Evolutionary conservation across 2,113 vertebrate species (phyloP), one percentile per base, ranked within the genome.

Genomic region (Alectura lathami): DNA sequence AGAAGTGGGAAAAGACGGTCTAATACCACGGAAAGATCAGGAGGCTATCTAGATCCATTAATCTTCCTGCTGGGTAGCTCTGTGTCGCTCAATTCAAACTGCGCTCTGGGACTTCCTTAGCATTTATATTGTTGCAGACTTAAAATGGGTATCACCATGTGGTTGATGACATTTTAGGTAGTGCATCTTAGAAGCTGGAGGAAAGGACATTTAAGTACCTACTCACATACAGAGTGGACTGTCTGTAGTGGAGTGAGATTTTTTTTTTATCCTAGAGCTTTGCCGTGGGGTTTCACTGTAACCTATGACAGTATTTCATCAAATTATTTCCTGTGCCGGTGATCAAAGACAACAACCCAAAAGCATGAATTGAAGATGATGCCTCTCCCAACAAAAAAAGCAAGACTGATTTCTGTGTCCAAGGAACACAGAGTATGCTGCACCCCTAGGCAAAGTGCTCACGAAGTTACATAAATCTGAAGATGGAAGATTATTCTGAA

Each of bases 121-220:
- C 96, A 96, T 96, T 96, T 96, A 91, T 88, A 86, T 90, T 94
- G 92, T 63, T 75, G 86, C 90, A 87, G 92, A 32, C 75, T 92
- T 81, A 64, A 93, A 97, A 96, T 93, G 74, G 89, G 0, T 72
- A 96, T 91, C 96, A 54, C 93, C 94, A 93, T 95, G 96, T 56
- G 96, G 96, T 77, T 94, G 87, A 92, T 83, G 93, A 86, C 62
- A 91, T 96, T 95, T 95, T 62, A 86, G 86, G 74, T 30, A 91
- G 77, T 59, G 93, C 69, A 86, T 91, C 93, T 89, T 83, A 15
- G 0, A 57, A 36, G 59, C 2, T 85, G 57, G 45, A 88, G 38
- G 67, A 68, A 91, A 88, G 59, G 59, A 91, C 70, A 62, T 93
- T 93, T 63, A 77, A 85, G 89, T 62, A 86, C 83, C 92, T 40